Base-by-base conservation (phyloP, 1,140 invertebrate species). In the Drosophila nebulosa region DNA sequence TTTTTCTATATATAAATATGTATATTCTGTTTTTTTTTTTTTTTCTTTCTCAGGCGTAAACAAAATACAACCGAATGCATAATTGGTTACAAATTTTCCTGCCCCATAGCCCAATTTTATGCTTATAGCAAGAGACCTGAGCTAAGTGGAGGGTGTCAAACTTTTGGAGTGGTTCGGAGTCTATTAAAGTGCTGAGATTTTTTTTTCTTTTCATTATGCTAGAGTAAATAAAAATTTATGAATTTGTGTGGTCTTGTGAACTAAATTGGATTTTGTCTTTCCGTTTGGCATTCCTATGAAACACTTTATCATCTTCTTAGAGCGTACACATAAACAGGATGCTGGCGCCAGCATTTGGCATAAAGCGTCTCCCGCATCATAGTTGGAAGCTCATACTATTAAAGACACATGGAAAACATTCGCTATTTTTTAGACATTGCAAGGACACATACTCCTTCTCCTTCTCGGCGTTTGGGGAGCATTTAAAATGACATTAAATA, bases 401-500 rank as follows among this genome's bases (percentile, higher is more conserved):
- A 55, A 55, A 55, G 52, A 30, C 27, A 18, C 27, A 30, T 55
- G 52, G 52, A 14, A n/a, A n/a, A 21, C 27, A 46, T 46, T 46
- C 18, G 12, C 16, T 18, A 18, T 42, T 18, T 46, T 46, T 46
- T 46, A 32, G 16, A 10, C 39, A 32, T 66, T 60, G 62, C 83
- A 86, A 86, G 84, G 79, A 85, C 81, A 75, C 64, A 55, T n/a
- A n/a, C n/a, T n/a, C n/a, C n/a, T n/a, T n/a, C n/a, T n/a, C n/a
- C n/a, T n/a, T n/a, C 26, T 57, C 16, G 3, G 7, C 39, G 39
- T 21, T 46, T 61, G 36, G 27, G 26, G n/a, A 63, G 62, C 78
- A 83, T 83, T 86, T 86, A 83, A 88, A 86, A 83, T 83, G 83
- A 67, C 78, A 88, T 86, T 88, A 78, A 72, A 76, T 76, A 86